phyloP scores from a whole-genome alignment of 2,797 vertebrate genomes.

The Phataginus tetradactyla region DNA sequence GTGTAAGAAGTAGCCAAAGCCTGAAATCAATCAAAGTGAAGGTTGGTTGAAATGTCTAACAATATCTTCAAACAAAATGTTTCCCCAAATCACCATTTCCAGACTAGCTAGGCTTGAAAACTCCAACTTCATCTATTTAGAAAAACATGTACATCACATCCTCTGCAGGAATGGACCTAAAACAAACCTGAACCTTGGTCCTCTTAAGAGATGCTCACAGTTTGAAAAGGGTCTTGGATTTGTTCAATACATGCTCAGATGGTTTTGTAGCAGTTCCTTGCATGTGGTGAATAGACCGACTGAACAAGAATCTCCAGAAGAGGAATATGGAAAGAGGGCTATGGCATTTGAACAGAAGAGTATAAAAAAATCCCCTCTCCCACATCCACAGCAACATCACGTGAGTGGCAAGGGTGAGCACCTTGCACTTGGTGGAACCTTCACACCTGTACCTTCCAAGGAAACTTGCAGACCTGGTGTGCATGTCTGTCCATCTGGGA shows the following conservation, averaged over 20 bases:
- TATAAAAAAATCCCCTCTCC: background rate
- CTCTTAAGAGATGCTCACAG: background rate
- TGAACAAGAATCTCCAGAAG: background rate
- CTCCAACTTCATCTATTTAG: background rate
- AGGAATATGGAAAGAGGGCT: background rate
- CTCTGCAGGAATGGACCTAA: background rate
- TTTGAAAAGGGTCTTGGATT: background rate
- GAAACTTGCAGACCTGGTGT: background rate
- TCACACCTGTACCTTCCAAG: background rate
- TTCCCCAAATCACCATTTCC: background rate
- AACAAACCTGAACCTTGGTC: background rate
- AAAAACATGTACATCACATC: background rate
- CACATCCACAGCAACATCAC: background rate
- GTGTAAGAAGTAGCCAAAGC: background rate
- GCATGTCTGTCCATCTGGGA: background rate
- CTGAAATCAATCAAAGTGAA: constrained; percentile 6
- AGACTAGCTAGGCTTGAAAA: background rate
- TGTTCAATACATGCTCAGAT: background rate
- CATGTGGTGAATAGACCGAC: background rate
- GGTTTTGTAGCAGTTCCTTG: background rate
- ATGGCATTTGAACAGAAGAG: background rate
- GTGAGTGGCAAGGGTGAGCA: background rate
- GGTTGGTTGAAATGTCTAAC: background rate
- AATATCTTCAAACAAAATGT: background rate
- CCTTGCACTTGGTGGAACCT: background rate